A percentile compares a stretch with the other conserved stretches of the same genome.
Evolutionary conservation across 2,113 vertebrate species (phyloP).

Genomic region (Petromus typicus): DNA sequence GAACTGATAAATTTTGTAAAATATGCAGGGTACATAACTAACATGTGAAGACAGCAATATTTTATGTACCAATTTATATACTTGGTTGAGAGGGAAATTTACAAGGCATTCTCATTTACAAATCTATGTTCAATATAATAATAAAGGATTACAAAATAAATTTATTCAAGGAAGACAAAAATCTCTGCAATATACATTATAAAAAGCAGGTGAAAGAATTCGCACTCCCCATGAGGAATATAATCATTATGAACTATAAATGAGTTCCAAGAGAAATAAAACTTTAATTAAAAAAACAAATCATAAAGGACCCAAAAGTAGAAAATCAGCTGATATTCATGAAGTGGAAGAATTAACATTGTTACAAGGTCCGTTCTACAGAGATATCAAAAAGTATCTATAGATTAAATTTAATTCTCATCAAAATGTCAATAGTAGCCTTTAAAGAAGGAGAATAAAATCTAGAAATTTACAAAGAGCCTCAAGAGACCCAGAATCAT

Average conservation of each 20-base stretch:
- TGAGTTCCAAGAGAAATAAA: background rate
- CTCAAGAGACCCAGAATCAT: background rate
- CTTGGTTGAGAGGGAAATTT: background rate
- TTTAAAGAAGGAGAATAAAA: background rate
- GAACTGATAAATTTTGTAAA: background rate
- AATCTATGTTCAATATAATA: background rate
- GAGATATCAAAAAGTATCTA: background rate
- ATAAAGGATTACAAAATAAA: background rate
- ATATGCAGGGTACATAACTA: background rate
- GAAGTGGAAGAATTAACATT: background rate
- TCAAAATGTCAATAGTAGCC: background rate
- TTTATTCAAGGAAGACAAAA: background rate
- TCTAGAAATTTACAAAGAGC: background rate
- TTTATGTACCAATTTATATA: background rate
- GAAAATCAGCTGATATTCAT: background rate
- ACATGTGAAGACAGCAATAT: background rate
- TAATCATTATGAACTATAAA: background rate
- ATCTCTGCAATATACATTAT: background rate
- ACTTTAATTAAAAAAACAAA: background rate
- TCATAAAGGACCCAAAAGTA: background rate
- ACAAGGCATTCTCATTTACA: background rate
- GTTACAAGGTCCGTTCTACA: too few species aligned
- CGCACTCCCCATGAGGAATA: background rate
- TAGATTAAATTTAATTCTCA: background rate
- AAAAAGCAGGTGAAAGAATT: background rate